Base-by-base conservation (phyloP, 2,113 vertebrate species). In the Amphiprion percula region DNA sequence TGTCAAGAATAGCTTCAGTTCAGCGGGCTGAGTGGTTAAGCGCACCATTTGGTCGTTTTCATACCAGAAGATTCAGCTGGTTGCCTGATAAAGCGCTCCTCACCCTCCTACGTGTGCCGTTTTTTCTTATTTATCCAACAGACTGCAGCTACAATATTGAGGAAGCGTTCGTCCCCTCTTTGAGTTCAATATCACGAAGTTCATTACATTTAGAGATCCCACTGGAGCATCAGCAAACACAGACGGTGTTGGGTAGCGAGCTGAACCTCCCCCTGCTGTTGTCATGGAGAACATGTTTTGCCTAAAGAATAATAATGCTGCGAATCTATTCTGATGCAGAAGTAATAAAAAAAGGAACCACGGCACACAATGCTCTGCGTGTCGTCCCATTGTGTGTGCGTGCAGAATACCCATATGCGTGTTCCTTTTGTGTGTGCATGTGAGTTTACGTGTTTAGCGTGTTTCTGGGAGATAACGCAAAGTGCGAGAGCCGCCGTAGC, bases 381-480 rank as follows among this genome's bases (percentile, higher is more conserved):
- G 74, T 54, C 52, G 53, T 59, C 12, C 44, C 28, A 24, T 23
- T 73, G 46, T 50, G 71, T 21, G 61, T 59, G n/a, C 16, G 9
- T 19, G 54, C 56, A 67, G 68, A 81, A 81, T 64, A 50, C 60
- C 49, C 61, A 62, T 79, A 55, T 72, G 62, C 64, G 68, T 88
- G 84, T 72, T 83, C 21, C 74, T 63, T 83, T 87, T 89, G 87
- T 83, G 41, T 61, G 63, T 52, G 74, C 60, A 33, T 77, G 68
- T 64, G 81, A 63, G 75, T 87, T 83, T 68, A 73, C 79, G 76
- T 81, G 74, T 87, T 91, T 85, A 52, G 74, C 75, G 71, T 94
- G 92, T 94, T 93, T 87, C 75, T 46, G 70, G 30, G 86, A 90
- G 94, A 94, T 92, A 94, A 93, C 74, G 30, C 24, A 2, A 52